phyloP scores from a whole-genome alignment of 1,140 invertebrate species.

The Tenebrio molitor region DNA sequence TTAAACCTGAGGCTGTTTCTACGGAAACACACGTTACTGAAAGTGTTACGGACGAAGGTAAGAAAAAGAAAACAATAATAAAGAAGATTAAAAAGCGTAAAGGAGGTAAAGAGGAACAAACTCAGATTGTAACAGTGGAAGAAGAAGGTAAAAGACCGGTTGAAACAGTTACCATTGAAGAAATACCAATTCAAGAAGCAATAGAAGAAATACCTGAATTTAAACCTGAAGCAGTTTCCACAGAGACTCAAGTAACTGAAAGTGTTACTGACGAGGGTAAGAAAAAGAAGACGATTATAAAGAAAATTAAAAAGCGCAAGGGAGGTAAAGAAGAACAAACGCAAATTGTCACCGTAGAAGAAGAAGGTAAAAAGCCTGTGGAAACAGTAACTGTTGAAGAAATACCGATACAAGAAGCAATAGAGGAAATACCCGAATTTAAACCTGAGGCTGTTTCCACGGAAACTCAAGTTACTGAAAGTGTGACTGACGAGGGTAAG shows the following conservation, averaged over 20 bases:
- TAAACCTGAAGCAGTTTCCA: conserved; percentile 46
- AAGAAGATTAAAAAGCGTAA: conserved; percentile 62
- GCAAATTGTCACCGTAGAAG: conserved; percentile 62
- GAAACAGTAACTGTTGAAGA: conserved; percentile 60
- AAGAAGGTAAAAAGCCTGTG: conserved; percentile 55
- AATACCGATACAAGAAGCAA: conserved; percentile 56
- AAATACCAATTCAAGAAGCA: conserved; percentile 63
- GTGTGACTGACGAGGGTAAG: conserved; percentile 57
- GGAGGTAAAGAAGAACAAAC: conserved; percentile 61
- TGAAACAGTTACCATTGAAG: conserved; percentile 64
- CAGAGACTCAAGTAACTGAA: conserved; percentile 52
- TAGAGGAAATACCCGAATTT: conserved; percentile 58
- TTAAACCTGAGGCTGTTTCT: conserved; percentile 54
- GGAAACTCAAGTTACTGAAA: conserved; percentile 58
- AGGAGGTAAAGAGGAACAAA: conserved; percentile 60
- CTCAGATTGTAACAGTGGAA: conserved; percentile 63
- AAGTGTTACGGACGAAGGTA: conserved; percentile 56
- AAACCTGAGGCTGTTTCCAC: conserved; percentile 64
- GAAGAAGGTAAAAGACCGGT: conserved; percentile 62
- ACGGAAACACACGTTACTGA: conserved; percentile 55
- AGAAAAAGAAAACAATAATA: conserved; percentile 56
- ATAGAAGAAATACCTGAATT: conserved; percentile 60
- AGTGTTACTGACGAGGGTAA: conserved; percentile 50
- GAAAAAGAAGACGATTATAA: conserved; percentile 59
- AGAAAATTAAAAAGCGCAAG: conserved; percentile 63